phyloP scores from a whole-genome alignment of 2,888 invertebrate species.

The Autographa gamma region DNA sequence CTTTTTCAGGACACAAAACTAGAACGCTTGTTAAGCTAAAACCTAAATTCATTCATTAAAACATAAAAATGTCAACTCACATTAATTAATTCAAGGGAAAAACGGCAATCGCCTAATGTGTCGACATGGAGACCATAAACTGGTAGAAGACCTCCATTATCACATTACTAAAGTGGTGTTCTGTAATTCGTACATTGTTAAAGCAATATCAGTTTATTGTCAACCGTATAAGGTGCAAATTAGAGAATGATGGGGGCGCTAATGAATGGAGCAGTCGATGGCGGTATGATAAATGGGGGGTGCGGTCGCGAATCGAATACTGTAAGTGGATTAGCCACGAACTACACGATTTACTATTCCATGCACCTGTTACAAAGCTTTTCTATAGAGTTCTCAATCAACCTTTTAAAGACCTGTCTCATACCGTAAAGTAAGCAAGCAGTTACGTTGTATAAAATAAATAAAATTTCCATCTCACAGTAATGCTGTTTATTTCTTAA shows the following conservation, averaged over 20 bases:
- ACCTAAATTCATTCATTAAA: constrained; percentile 59
- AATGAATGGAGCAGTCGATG: constrained; percentile 77
- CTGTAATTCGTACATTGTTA: constrained; percentile 65
- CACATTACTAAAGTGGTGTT: constrained; percentile 70
- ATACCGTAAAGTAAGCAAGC: too few relatives aligned
- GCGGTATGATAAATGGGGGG: constrained; percentile 81
- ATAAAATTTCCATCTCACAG: too few relatives aligned
- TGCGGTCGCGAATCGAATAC: constrained; percentile 73
- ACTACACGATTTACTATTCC: constrained; percentile 37
- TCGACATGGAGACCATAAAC: constrained; percentile 58
- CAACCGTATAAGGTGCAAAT: constrained; percentile 75
- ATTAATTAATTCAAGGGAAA: constrained; percentile 74
- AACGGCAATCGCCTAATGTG: constrained; percentile 77
- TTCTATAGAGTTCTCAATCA: not conserved
- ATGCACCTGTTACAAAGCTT: not conserved
- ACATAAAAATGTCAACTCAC: constrained; percentile 68
- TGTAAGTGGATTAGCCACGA: constrained; percentile 78
- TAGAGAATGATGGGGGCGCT: constrained; percentile 62
- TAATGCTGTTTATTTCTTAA: not conserved
- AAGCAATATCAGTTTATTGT: constrained; percentile 73
- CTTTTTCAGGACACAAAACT: constrained; percentile 26
- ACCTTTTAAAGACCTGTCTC: not conserved
- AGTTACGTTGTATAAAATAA: too few relatives aligned
- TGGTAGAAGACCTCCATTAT: constrained; percentile 64
- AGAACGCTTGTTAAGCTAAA: constrained; percentile 47